Base-by-base conservation (phyloP, 2,113 vertebrate genomes). In the Oryzias javanicus region DNA sequence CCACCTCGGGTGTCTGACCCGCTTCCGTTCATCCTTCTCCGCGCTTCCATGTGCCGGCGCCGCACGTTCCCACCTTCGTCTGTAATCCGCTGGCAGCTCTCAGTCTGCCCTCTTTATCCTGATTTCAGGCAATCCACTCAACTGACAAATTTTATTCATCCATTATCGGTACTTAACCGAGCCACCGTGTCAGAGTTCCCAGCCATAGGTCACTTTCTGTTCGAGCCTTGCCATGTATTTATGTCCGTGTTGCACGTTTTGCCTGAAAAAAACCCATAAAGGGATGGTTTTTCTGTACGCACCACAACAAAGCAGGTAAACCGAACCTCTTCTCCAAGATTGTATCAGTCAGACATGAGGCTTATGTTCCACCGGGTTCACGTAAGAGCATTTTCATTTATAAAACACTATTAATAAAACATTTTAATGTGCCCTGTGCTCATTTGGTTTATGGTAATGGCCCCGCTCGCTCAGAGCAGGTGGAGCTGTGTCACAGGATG, bases 51-150 rank as follows among this genome's bases (percentile, higher is more conserved):
- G 80, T 76, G 68, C 49, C 49, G 16, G 6, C 44, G 20, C 49
- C 22, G 70, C 71, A 77, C 63, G 47, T 79, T 82, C 47, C 70
- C 67, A 81, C 79, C 76, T 72, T 67, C 50, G 18, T 5, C 42
- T 27, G 2, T 86, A 86, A 88, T 84, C 82, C 76, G 42, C 60
- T 25, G 20, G 35, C 44, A 46, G 46, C 64, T 25, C 47, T 62
- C 18, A 44, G 62, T 53, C 68, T 50, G 60, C 51, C 63, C 44
- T 55, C 42, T 25, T 65, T 78, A 81, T 72, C 70, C 84, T 72
- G 53, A 57, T 83, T 86, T 74, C 68, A 79, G 72, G 65, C 74
- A 78, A 82, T 83, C 76, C 77, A 42, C 65, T 50, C 49, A 42
- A 19, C 64, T 52, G 52, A 74, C 42, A 53, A 60, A 55, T 55